Evolutionary conservation across 2,113 vertebrate species (phyloP).

Genomic region (Rhombomys opimus): DNA sequence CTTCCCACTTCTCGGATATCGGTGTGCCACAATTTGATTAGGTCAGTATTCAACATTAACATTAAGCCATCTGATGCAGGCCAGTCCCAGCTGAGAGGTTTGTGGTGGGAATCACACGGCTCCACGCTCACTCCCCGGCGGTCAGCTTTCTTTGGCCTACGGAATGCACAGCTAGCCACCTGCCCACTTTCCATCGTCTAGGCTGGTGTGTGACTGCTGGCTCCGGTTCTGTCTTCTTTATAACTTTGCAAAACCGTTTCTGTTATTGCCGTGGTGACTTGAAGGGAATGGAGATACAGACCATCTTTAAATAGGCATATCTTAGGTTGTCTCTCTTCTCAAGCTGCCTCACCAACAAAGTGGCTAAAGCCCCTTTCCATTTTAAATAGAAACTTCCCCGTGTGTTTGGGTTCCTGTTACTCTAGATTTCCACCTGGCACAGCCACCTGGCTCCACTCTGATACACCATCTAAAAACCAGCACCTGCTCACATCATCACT

Average conservation of each 20-base stretch:
- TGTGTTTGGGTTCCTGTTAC: neutral
- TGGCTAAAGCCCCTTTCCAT: neutral
- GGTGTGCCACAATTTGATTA: neutral
- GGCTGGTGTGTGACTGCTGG: neutral
- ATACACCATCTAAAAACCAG: neutral
- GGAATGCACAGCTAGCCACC: neutral
- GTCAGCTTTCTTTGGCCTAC: neutral
- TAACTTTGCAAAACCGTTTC: neutral
- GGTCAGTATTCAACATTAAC: neutral
- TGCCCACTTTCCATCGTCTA: neutral
- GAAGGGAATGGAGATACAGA: neutral
- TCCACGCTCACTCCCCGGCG: neutral
- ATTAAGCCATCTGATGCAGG: neutral
- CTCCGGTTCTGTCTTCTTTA: neutral
- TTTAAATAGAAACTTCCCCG: neutral
- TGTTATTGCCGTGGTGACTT: neutral
- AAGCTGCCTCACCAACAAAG: neutral
- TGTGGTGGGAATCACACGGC: neutral
- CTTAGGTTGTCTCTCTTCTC: neutral
- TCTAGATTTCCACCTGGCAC: neutral
- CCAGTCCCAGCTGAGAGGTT: neutral
- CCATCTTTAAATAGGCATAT: neutral
- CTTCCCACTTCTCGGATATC: neutral
- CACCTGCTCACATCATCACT: neutral
- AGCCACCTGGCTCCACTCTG: neutral